These are phyloP conservation scores for Dinoponera quadriceps DNA, from an alignment of 1,140 invertebrate genomes.

Conservation along the genomic window DNA sequence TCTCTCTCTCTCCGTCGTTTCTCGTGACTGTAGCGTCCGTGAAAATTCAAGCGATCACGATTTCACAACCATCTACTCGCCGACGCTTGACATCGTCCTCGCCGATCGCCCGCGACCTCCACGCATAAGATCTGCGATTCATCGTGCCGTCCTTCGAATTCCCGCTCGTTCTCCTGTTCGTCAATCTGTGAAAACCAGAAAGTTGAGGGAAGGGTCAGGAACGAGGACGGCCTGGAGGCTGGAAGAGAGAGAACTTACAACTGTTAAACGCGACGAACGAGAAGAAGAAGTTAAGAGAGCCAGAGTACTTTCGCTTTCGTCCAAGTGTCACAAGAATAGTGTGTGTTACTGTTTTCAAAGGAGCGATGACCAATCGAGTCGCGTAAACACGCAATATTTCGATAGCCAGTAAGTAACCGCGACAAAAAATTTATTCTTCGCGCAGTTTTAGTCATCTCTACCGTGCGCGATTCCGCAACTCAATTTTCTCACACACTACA, in stretches of 20 bases:
- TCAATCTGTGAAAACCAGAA: not conserved
- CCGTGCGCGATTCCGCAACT: not conserved
- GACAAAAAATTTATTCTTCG: not conserved
- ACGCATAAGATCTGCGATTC: not conserved
- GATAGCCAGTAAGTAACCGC: constrained; percentile 16
- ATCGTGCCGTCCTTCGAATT: constrained; percentile 12
- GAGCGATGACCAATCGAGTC: not conserved
- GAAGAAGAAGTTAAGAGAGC: not conserved
- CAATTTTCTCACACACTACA: too few species aligned
- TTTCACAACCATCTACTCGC: not conserved
- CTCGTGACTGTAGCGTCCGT: not conserved
- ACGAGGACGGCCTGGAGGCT: not conserved
- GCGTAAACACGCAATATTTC: not conserved
- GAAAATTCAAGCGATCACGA: not conserved
- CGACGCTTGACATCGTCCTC: not conserved
- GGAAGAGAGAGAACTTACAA: not conserved
- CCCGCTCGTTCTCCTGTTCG: not conserved
- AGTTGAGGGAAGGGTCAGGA: constrained; percentile 19
- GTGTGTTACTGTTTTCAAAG: constrained; percentile 44
- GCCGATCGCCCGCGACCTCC: not conserved
- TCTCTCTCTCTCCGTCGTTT: not conserved
- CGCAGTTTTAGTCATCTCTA: too few species aligned
- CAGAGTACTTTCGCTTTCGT: constrained; percentile 40
- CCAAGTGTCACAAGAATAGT: constrained; percentile 39
- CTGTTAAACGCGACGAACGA: not conserved